Evolutionary conservation across 2,888 invertebrate species (phyloP).

Genomic region (Hesperia comma): DNA sequence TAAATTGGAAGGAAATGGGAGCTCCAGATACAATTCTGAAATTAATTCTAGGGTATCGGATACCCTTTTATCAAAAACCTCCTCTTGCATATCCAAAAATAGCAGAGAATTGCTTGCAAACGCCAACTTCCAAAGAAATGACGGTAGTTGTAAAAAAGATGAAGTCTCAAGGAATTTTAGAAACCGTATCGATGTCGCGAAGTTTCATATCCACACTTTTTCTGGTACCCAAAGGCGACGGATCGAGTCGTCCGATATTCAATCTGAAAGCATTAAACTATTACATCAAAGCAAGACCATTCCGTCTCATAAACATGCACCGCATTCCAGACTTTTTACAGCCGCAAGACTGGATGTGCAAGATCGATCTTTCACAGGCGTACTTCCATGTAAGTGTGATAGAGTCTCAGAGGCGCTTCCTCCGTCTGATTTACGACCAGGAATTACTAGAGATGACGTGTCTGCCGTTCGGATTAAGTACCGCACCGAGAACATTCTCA

Average conservation of each 20-base stretch:
- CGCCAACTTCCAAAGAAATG: slow-evolving; percentile 11
- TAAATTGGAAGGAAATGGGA: slow-evolving; percentile 23
- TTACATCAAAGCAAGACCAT: slow-evolving; percentile 23
- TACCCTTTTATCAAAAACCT: slow-evolving; percentile 32
- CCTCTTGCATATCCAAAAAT: neutral
- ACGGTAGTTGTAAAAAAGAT: slow-evolving; percentile 26
- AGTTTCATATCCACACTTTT: slow-evolving; percentile 36
- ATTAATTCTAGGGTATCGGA: slow-evolving; percentile 35
- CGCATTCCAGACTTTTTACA: too few species aligned
- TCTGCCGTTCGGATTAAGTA: too few species aligned
- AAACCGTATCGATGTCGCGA: slow-evolving; percentile 10
- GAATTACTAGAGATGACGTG: too few species aligned
- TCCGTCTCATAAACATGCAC: too few species aligned
- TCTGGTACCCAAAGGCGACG: slow-evolving; percentile 41
- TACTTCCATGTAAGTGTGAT: too few species aligned
- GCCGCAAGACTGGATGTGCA: too few species aligned
- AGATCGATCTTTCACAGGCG: too few species aligned
- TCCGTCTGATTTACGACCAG: too few species aligned
- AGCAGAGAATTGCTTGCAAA: neutral
- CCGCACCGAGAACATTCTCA: too few species aligned
- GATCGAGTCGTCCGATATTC: slow-evolving; percentile 41
- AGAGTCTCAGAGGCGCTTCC: too few species aligned
- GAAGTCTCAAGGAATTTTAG: slow-evolving; percentile 35
- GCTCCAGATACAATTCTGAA: slow-evolving; percentile 19
- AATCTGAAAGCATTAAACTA: slow-evolving; percentile 40